A percentile compares a stretch with the other conserved stretches of the same genome.
phyloP scores from a whole-genome alignment of 2,113 vertebrate species.

The Prunella fulvescens region DNA sequence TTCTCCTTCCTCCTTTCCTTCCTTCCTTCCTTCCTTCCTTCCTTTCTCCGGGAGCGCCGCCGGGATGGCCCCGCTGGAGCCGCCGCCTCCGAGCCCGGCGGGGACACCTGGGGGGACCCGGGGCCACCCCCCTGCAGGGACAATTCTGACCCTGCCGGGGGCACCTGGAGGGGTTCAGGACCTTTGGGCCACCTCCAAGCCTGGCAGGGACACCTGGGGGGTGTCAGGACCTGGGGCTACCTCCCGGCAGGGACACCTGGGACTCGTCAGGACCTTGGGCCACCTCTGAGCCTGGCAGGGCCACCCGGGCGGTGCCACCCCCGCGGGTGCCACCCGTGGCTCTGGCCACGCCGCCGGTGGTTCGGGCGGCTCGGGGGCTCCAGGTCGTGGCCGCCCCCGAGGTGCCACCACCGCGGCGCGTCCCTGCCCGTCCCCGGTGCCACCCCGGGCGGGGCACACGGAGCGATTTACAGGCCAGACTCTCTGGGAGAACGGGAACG shows the following conservation, averaged over 20 bases:
- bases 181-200: not conserved
- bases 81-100: not conserved
- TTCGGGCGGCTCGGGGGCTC: not conserved
- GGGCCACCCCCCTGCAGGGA: not conserved
- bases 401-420: not conserved
- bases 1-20: no score
- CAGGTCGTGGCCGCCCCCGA: not conserved
- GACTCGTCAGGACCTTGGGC: not conserved
- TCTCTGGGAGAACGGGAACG: conserved; percentile 67
- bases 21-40: no score
- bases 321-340: not conserved
- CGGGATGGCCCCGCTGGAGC: not conserved
- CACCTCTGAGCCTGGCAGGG: not conserved
- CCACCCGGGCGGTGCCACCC: not conserved
- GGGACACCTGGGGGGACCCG: not conserved
- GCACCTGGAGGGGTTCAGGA: not conserved
- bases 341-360: not conserved
- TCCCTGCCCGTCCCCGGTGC: not conserved
- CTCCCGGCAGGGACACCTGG: not conserved
- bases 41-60: not conserved
- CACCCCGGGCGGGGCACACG: conserved; percentile 11
- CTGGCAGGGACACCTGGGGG: not conserved
- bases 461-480: conserved; percentile 59
- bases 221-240: not conserved
- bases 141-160: no score